Percentiles rank a stretch among this genome's conserved stretches.
Conservation (phyloP, 53 echinoderm and acorn worm species). For the Pentamera pediparva region DNA sequence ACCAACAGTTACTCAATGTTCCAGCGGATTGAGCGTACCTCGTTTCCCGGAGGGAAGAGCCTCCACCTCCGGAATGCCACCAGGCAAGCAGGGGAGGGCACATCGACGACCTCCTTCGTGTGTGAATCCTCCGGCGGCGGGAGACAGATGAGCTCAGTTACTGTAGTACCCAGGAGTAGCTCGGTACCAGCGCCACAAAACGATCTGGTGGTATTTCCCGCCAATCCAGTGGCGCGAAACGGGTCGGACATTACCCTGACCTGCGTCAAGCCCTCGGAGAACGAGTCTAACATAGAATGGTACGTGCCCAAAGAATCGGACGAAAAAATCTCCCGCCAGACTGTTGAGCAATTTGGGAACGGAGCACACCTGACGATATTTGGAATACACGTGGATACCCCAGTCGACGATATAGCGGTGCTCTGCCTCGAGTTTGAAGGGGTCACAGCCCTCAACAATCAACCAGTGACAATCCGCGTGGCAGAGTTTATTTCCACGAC, state of each 20-base stretch:
- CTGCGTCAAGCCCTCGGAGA: background rate
- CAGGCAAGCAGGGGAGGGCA: background rate
- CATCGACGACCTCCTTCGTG: background rate
- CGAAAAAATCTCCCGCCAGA: background rate
- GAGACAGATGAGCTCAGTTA: background rate
- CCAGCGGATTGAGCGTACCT: background rate
- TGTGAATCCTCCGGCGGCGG: background rate
- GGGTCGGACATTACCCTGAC: conserved; percentile 7
- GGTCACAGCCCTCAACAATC: background rate
- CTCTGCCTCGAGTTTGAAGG: background rate
- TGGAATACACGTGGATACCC: background rate
- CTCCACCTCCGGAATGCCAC: background rate
- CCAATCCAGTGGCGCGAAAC: conserved; percentile 16
- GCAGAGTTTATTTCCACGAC: background rate
- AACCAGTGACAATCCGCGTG: background rate
- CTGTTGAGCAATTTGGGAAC: background rate
- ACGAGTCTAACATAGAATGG: conserved; percentile 5
- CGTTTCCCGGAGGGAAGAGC: background rate
- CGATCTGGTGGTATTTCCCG: background rate
- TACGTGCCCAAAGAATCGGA: background rate
- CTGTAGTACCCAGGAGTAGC: background rate
- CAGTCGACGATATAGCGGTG: background rate
- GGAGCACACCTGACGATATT: background rate
- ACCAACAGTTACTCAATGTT: background rate
- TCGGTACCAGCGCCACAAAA: background rate